Base-by-base conservation (phyloP, 2,113 vertebrate species). In the Melanotaenia duboulayi region DNA sequence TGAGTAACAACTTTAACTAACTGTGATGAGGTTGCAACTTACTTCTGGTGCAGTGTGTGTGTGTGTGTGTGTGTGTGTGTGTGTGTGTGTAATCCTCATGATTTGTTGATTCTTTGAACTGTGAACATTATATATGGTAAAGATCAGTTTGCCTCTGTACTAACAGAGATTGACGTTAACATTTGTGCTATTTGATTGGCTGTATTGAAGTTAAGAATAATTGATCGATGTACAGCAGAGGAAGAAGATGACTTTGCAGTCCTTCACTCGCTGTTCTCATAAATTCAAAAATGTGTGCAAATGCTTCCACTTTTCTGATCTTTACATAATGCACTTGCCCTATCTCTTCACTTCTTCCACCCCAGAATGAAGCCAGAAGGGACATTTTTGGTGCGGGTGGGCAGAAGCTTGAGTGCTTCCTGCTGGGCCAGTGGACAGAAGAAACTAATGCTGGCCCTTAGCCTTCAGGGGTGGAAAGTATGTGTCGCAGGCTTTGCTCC, bases 381-480 rank as follows among this genome's bases (percentile, higher is more conserved):
- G 54, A 7, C 59, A 64, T 59, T 71, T 60, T 71, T 60, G 64
- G 40, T 74, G 57, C 8, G 2, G 95, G 91, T 93, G 94, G 94
- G 95, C 96, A 95, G 74, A 76, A 74, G 90, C 92, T 94, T 88
- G 96, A 96, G 95, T 96, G 96, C 94, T 97, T 97, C 96, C 96
- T 98, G 94, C 92, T 94, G 94, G 95, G 94, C 90, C 94, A 95
- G 88, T 94, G 96, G 96, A 96, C 96, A 96, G 96, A 95, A 97
- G 95, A 95, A 97, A 94, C 95, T 95, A 94, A 93, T 92, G 90
- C 94, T 96, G 95, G 96, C 96, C 95, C 96, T 95, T 92, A 9
- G 86, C 84, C 83, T 85, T 89, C 65, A 95, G 94, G 95, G 96
- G 95, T 97, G 97, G 96, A 98, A 98, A 99, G 95, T 98, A 97